Base-by-base conservation (phyloP, 2,888 invertebrate genomes). In the Zhuqinia jingwanae region DNA sequence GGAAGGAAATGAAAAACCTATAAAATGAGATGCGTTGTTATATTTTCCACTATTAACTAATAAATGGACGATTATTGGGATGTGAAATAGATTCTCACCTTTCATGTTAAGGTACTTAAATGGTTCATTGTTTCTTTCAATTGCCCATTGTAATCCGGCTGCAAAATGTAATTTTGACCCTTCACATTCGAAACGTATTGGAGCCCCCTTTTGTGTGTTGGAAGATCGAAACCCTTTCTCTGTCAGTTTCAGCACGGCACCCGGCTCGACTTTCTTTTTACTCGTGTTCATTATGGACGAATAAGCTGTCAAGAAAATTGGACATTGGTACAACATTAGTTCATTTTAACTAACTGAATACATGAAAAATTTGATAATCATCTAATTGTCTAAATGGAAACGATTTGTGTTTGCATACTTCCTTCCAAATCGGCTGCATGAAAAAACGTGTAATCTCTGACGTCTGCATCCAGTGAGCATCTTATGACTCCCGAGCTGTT, bases 61-160 rank as follows among this genome's bases (percentile, higher is more conserved):
- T n/a, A n/a, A n/a, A n/a, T n/a, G n/a, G n/a, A n/a, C n/a, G n/a
- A n/a, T n/a, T n/a, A n/a, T n/a, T n/a, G n/a, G n/a, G n/a, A n/a
- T n/a, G n/a, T n/a, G n/a, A n/a, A n/a, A n/a, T n/a, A n/a, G n/a
- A n/a, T n/a, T n/a, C n/a, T n/a, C n/a, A 88, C 88, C 82, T 77
- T 78, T 77, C n/a, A 2, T 15, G n/a, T 82, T 85, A 17, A 82
- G 36, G 78, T 87, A 82, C 42, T 87, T 81, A 0, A 77, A 25
- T 15, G 85, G 63, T 27, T 75, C 85, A 27, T 82, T 82, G 0
- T 15, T 2, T 47, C 42, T 82, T 22, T 85, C 73, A 3, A 78
- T 13, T 13, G 76, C 87, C 87, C 87, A 88, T 27, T 88, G 88
- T 75, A 88, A 87, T 45, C 87, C 87, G 0, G 58, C 78, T 0